phyloP scores from a whole-genome alignment of 2,113 vertebrate genomes.

The Triplophysa tibetana region DNA sequence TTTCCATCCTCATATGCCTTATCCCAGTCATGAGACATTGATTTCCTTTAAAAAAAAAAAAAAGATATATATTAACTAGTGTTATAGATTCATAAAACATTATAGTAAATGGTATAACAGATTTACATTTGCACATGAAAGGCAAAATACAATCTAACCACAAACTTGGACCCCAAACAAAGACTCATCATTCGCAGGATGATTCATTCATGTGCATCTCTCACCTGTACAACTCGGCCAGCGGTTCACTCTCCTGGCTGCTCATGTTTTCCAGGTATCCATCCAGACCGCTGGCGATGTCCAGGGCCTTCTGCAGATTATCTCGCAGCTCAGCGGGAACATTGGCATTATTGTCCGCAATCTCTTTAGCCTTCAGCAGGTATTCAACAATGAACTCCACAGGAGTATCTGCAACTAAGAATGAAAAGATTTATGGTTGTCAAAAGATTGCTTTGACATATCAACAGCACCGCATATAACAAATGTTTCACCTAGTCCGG shows the following conservation, averaged over 20 bases:
- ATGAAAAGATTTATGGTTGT: not conserved
- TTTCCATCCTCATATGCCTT: constrained; percentile 66
- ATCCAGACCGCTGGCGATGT: constrained; percentile 72
- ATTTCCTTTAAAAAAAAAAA: constrained; percentile 60
- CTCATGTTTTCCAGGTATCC: constrained; percentile 70
- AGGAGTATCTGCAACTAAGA: constrained; percentile 69
- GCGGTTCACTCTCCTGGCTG: constrained; percentile 64
- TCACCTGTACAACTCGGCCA: constrained; percentile 67
- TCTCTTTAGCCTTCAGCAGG: constrained; percentile 73
- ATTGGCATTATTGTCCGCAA: constrained; percentile 57
- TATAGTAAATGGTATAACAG: not conserved
- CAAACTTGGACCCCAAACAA: not conserved
- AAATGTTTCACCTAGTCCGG: no score
- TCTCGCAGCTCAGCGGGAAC: constrained; percentile 67
- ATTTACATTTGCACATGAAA: not conserved
- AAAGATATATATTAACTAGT: not conserved
- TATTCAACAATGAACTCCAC: constrained; percentile 72
- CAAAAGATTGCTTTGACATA: no score
- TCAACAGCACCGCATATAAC: no score
- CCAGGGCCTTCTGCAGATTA: constrained; percentile 73
- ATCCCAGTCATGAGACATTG: constrained; percentile 69
- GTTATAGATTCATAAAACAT: not conserved
- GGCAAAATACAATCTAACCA: not conserved
- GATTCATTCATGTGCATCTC: not conserved
- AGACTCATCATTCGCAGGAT: not conserved